Evolutionary conservation across 2,113 vertebrate genomes (phyloP), one percentile per base, ranked within the genome.

Genomic region (Aegotheles bennettii): DNA sequence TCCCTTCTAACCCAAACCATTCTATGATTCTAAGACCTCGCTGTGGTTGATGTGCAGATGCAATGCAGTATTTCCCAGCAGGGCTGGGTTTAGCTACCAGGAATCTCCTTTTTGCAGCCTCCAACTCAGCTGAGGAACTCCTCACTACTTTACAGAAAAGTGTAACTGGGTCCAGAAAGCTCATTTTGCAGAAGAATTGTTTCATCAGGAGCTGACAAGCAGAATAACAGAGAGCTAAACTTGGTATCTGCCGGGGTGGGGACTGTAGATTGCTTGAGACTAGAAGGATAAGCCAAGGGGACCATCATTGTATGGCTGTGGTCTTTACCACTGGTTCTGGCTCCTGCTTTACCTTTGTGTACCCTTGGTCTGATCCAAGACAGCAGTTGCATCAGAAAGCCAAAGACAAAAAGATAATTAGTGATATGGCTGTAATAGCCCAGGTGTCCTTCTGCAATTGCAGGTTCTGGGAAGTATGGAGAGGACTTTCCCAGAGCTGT

Each of bases 401-500:
- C 35, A 13, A n/a, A 82, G 42, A 69, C 20, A 50, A 18, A 47
- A 29, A 69, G 48, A 19, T 63, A 25, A 26, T 26, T 25, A 57
- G 33, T 3, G 3, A 26, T 16, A 40, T 0, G 13, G 11, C 42
- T 0, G 1, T 45, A 57, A 35, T 11, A 45, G 24, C 36, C 31
- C 8, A 23, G 25, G 61, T 29, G 21, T 36, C 61, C 40, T n/a
- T 29, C 56, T 48, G 54, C 26, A 61, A 38, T 26, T 3, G 7
- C 28, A 64, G n/a, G 11, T 16, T 24, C 28, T 26, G 16, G 63
- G 57, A 57, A 23, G n/a, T 61, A 5, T 1, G 13, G 42, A 38
- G 35, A 61, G 2, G 57, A 42, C 19, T 33, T 60, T 53, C 21
- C n/a, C 38, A 42, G 45, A 20, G 12, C 51, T 45, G 11, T 16